Evolutionary conservation across 1,140 invertebrate species (phyloP), one percentile per base, ranked within the genome.

Genomic region (Samia ricini): DNA sequence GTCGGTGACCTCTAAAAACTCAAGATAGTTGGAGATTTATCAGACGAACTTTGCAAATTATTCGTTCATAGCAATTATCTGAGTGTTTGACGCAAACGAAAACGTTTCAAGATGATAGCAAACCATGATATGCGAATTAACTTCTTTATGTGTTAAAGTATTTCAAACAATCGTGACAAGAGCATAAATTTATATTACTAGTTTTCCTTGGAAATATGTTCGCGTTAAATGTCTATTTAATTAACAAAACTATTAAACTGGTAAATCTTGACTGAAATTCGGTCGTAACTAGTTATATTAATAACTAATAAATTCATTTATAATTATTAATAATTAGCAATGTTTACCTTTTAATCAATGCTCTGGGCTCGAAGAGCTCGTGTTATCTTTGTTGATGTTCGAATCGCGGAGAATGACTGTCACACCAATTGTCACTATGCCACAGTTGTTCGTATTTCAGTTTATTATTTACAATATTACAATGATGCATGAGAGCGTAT

Each of bases 361-460:
- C 74, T 74, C 71, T 77, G 56, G 69, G 77, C 76, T 63, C 57
- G 63, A 60, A 60, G 64, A 65, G 56, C 65, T 70, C 26, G 63
- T 66, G 81, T 72, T 89, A 89, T 86, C 87, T 89, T 57, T 89
- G 85, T 67, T 89, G 87, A 68, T 85, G 78, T 54, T 89, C 84
- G 67, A 88, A 89, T 70, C 76, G 74, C 59, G 87, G 87, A 33
- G 85, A 87, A 83, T 87, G 80, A 75, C 84, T 82, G 60, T 89
- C 83, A 82, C 87, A 87, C 74, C 74, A 85, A 71, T 89, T 87
- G 76, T 89, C 87, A 89, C 87, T 88, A 66, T 83, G 72, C 87
- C 87, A 89, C 85, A 83, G 84, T 80, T 86, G 83, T 81, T 85
- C 78, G 83, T 79, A 79, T 71, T 83, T 72, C 26, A 70, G 69